Evolutionary conservation across 2,113 vertebrate genomes (phyloP), one percentile per base, ranked within the genome.

Genomic region (Peromyscus maniculatus): DNA sequence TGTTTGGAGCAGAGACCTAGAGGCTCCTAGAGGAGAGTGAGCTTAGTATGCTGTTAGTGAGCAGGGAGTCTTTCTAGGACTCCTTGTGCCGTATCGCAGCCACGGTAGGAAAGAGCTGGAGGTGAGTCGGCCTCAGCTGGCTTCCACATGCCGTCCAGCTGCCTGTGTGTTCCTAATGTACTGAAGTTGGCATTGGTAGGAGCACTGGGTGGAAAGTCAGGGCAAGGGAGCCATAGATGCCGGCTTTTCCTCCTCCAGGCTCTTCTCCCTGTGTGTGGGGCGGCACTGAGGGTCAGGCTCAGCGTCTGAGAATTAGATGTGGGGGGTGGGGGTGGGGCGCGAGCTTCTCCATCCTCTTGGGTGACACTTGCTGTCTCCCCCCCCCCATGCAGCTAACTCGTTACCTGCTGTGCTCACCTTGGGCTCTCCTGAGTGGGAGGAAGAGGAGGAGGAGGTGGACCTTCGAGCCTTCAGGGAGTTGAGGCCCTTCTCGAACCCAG

Each of bases 401-500:
- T 64, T 98, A 91, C 98, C 95, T 0, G 96, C 96, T 5, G 93
- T 96, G 49, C 91, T 97, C 24, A 95, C 90, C 0, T 11, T 90
- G 95, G 96, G 91, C 43, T 97, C 93, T 89, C 87, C 46, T 2
- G 97, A 98, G 1, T 64, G 90, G 97, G 98, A 95, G 39, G 96
- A 98, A 0, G 97, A 98, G 43, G 36, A 96, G 24, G 96, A 97
- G 6, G 36, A 74, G 15, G 22, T 12, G 43, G 87, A 93, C 0
- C 94, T 92, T 7, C 83, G 64, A n/a, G 1, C 11, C 39, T 84
- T 16, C 8, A 92, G 91, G 66, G 96, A 98, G 49, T 33, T 64
- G 78, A 97, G n/a, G 52, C 98, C 98, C 4, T 98, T 98, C 94
- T 97, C 93, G 1, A 69, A 98, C 1, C 97, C 98, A 0, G 97